Percentiles rank a stretch among this genome's conserved stretches.
Conservation (phyloP, 53 echinoderm and acorn worm genomes). For the Stichopus horrens region DNA sequence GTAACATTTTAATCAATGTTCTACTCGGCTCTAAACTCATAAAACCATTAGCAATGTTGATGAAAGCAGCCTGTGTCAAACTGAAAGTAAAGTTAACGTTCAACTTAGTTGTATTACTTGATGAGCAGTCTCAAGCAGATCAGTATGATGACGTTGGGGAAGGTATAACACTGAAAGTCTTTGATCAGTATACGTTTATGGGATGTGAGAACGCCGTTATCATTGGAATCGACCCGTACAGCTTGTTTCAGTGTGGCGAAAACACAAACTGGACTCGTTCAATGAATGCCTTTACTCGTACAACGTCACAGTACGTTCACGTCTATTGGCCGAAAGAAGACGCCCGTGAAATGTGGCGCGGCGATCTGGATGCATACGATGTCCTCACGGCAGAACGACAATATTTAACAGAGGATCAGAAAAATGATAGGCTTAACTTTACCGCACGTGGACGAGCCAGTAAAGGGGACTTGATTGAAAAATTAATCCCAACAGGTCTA, state of each 20-base stretch:
- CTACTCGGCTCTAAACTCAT: background rate
- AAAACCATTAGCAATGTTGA: background rate
- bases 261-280: background rate
- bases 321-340: background rate
- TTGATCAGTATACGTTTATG: slow-evolving; percentile 16
- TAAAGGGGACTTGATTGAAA: background rate
- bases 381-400: background rate
- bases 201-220: slow-evolving; percentile 22
- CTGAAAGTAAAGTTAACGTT: background rate
- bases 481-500: background rate
- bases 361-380: slow-evolving; percentile 17
- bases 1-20: background rate
- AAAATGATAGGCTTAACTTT: background rate
- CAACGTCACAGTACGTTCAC: slow-evolving; percentile 17
- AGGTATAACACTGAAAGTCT: background rate
- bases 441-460: background rate
- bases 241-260: slow-evolving; percentile 14
- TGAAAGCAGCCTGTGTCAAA: background rate
- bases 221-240: slow-evolving; percentile 16
- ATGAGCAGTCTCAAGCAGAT: background rate
- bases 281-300: slow-evolving; percentile 1
- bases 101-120: slow-evolving; percentile 1
- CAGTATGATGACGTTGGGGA: background rate
- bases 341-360: background rate
- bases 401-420: background rate